A percentile compares a stretch with the other conserved stretches of the same genome.
These are phyloP conservation scores for Mastomys coucha DNA, from an alignment of 2,113 vertebrate species.

Conservation along the genomic window DNA sequence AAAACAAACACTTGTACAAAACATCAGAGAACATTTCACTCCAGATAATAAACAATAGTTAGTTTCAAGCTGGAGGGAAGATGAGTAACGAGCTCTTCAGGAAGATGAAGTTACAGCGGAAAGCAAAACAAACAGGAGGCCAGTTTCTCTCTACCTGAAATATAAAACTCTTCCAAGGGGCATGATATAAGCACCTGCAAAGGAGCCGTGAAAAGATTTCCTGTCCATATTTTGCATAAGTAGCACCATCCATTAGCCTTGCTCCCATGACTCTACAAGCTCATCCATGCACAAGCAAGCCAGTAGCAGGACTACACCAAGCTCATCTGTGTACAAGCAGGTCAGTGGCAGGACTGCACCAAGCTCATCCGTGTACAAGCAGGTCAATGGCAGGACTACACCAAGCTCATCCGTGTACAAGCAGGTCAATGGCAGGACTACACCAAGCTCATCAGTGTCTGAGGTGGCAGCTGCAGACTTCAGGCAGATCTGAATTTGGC, in stretches of 20 bases:
- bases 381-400: not conserved
- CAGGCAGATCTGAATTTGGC: not conserved
- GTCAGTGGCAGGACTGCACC: no score
- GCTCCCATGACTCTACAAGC: not conserved
- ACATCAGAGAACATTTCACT: slow-evolving; percentile 3
- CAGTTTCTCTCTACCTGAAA: slow-evolving; percentile 63
- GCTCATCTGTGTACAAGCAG: no score
- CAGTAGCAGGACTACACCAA: not conserved
- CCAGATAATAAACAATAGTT: slow-evolving; percentile 54
- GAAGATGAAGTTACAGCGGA: slow-evolving; percentile 59
- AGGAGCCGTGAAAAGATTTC: slow-evolving; percentile 31
- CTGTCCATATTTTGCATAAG: not conserved
- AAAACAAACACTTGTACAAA: slow-evolving; percentile 28
- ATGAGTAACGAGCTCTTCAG: slow-evolving; percentile 64
- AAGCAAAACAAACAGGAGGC: slow-evolving; percentile 49
- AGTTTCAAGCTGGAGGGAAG: slow-evolving; percentile 50
- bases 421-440: not conserved
- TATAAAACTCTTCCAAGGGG: slow-evolving; percentile 42
- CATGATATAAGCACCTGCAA: not conserved
- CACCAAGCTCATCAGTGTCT: not conserved
- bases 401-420: not conserved
- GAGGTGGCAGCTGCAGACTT: not conserved
- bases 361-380: no score
- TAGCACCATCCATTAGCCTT: not conserved
- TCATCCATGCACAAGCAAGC: not conserved